Evolutionary conservation across 1,140 invertebrate species (phyloP), one percentile per base, ranked within the genome.

Genomic region (Diachasmimorpha longicaudata): DNA sequence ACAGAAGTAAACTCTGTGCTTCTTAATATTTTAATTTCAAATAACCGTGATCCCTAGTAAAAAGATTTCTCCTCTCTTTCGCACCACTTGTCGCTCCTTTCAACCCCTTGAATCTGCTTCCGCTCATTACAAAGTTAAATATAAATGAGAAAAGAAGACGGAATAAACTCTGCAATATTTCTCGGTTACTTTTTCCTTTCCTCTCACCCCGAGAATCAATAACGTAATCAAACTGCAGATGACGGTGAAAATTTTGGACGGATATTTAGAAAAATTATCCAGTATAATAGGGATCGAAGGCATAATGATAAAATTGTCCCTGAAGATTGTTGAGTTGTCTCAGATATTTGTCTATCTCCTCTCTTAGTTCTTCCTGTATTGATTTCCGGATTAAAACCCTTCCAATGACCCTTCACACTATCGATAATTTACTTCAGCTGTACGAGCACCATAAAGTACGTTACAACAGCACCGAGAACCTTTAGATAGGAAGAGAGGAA

Each of bases 381-480:
- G 48, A 52, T 52, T 69, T 16, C 16, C 36, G 31, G 4, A 25
- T 42, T 14, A 42, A 46, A 70, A 21, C 42, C 42, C 42, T 70
- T 23, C 21, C 69, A 70, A 69, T 31, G 21, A 36, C 31, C 36
- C 21, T 42, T 69, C 16, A 21, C 16, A 4, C 31, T 13, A 42
- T 14, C 70, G 19, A 37, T 63, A 55, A 74, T 89, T 92, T 92
- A 96, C 85, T 95, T 95, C 79, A 96, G 91, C 88, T 96, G 95
- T 44, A 96, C 94, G 90, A 96, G 91, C 85, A 96, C 94, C 94
- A 96, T 96, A 90, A 96, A 96, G 84, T 96, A 96, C n/a, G 95
- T 96, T 4, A 96, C 95, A 5, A 95, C 93, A 23, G 95, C 95
- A 77, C 95, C 95, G n/a, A 96, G 90, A 14, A 96, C 94, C 95